These are phyloP conservation scores for Manacus vitellinus DNA, from an alignment of 2,113 vertebrate species.

Conservation along the genomic window DNA sequence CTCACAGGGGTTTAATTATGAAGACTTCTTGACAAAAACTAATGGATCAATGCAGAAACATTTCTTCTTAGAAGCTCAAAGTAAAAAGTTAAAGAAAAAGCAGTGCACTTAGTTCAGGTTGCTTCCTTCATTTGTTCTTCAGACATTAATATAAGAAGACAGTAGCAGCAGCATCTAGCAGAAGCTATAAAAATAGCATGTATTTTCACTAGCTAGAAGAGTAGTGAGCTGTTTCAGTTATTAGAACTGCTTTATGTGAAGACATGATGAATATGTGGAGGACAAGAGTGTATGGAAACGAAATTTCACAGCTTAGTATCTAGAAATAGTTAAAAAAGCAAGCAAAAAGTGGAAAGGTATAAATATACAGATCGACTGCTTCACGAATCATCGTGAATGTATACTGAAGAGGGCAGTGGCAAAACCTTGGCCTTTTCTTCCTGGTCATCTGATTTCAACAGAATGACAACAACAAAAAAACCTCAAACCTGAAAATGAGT, in stretches of 20 bases:
- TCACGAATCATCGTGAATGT: not conserved
- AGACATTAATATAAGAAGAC: conserved; percentile 2
- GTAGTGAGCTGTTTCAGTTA: not conserved
- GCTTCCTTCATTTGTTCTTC: conserved; percentile 20
- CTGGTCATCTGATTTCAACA: not conserved
- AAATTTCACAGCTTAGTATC: not conserved
- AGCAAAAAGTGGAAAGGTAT: not conserved
- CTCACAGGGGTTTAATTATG: not conserved
- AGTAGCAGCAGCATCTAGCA: conserved; percentile 9
- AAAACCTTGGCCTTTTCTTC: not conserved
- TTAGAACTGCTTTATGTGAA: not conserved
- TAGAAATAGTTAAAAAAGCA: not conserved
- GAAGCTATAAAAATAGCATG: conserved; percentile 13
- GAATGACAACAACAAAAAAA: not conserved
- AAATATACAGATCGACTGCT: not conserved
- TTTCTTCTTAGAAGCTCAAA: not conserved
- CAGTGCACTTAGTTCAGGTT: not conserved
- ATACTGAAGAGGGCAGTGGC: not conserved
- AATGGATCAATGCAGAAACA: not conserved
- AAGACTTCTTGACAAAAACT: not conserved
- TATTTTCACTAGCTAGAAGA: conserved; percentile 23
- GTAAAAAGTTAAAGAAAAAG: not conserved
- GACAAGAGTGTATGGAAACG: not conserved
- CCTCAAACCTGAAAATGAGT: not conserved
- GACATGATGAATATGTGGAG: not conserved